Percentiles rank a stretch among this genome's conserved stretches.
These are phyloP conservation scores for Heliconius eleuchia DNA, from an alignment of 1,140 invertebrate genomes.

Conservation along the genomic window DNA sequence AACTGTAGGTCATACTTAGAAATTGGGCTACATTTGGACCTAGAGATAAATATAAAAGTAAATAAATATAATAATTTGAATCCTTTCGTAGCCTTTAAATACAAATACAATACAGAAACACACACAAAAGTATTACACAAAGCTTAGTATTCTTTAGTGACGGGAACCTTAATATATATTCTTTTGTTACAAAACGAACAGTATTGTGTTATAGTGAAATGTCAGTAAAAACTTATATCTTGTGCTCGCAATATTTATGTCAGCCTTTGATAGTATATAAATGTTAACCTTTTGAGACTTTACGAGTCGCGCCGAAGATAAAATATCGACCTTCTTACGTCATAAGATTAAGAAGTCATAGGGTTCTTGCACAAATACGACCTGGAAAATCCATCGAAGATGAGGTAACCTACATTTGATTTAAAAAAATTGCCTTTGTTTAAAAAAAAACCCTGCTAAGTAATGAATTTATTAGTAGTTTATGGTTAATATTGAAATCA, in stretches of 20 bases:
- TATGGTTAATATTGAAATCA: background rate
- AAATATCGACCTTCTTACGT: conserved; percentile 42
- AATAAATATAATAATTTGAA: no score
- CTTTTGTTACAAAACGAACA: conserved; percentile 36
- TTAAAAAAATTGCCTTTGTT: conserved; percentile 4
- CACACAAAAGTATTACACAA: conserved; percentile 3
- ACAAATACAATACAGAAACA: conserved; percentile 7
- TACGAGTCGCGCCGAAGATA: conserved; percentile 37
- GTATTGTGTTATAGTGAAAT: conserved; percentile 41
- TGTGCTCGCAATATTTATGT: conserved; percentile 42
- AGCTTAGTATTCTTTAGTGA: conserved; percentile 7
- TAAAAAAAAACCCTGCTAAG: background rate
- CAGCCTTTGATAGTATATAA: conserved; percentile 42
- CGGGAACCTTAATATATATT: conserved; percentile 9
- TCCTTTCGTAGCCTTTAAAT: no score
- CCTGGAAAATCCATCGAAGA: conserved; percentile 32
- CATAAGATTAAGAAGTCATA: conserved; percentile 34
- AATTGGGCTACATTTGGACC: no score
- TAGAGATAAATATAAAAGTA: no score
- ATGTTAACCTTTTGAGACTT: conserved; percentile 42
- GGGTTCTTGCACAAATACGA: conserved; percentile 40
- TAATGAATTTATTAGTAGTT: background rate
- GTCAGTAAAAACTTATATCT: conserved; percentile 44
- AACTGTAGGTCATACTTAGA: background rate
- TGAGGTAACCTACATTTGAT: conserved; percentile 23